Base-by-base conservation (phyloP, 2,797 vertebrate species). In the Furcifer pardalis region DNA sequence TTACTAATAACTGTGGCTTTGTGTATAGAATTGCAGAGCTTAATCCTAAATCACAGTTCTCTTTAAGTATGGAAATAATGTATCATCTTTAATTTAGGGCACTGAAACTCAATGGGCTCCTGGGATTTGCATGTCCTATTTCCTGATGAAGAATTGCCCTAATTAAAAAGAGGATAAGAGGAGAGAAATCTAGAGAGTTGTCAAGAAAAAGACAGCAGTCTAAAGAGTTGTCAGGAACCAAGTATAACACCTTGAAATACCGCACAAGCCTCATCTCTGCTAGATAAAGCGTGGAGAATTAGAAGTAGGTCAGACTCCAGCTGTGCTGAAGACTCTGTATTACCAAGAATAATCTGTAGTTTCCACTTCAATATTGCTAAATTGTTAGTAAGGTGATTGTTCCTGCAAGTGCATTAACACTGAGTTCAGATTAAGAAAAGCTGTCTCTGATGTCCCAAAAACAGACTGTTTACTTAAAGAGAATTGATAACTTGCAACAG, bases 111-210 rank as follows among this genome's bases (percentile, higher is more conserved):
- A 0, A 1, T 21, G 6, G 23, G 66, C 56, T 59, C 65, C 42
- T 84, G 17, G 1, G 30, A 30, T 62, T 35, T 23, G 40, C 0
- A 62, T 65, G 2, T 65, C 80, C 1, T 10, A 66, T 62, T 76
- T 84, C 17, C 59, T 75, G 0, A 69, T 71, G 59, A 52, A 69
- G 75, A 37, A 7, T 32, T 27, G 5, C 56, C 79, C 88, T 86
- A 63, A 86, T 88, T 85, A 42, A 32, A 63, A 46, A 75, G 27
- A 83, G 75, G 9, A 32, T 40, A 65, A 68, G 68, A 0, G 32
- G 82, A 71, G 86, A 60, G 13, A 37, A 80, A 1, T 3, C 65
- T 77, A n/a, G 52, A 76, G 62, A 68, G 63, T 72, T 82, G 79
- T 17, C 68, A 82, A 1, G 68, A 60, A 25, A 56, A 56, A 56